A percentile compares a stretch with the other conserved stretches of the same genome.
These are phyloP conservation scores for Thermophis baileyi DNA, from an alignment of 2,113 vertebrate species.

Conservation along the genomic window DNA sequence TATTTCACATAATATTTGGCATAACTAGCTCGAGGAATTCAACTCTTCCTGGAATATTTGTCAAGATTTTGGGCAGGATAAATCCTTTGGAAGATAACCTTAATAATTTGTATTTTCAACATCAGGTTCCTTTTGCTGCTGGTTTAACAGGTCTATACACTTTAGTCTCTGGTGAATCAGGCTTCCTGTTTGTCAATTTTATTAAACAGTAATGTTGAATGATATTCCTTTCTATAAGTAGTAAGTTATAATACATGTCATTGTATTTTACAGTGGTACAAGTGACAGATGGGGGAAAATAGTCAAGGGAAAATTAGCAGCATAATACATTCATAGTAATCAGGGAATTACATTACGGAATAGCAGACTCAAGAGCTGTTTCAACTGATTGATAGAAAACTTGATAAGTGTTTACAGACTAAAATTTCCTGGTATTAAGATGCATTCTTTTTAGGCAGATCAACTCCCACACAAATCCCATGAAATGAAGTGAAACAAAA, in stretches of 20 bases:
- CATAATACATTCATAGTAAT: background rate
- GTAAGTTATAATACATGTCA: background rate
- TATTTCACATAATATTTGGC: background rate
- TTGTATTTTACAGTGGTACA: background rate
- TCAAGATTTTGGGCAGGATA: background rate
- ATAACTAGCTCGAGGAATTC: background rate
- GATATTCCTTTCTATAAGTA: background rate
- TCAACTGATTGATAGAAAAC: background rate
- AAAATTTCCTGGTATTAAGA: background rate
- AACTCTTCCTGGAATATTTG: background rate
- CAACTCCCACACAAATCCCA: background rate
- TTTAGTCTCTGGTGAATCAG: background rate
- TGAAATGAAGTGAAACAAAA: background rate
- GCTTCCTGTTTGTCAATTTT: background rate
- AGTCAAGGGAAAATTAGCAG: background rate
- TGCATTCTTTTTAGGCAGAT: conserved; percentile 11
- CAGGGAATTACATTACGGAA: background rate
- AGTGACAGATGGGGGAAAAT: background rate
- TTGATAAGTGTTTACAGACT: background rate
- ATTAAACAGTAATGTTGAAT: background rate
- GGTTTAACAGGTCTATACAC: background rate
- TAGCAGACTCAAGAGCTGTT: background rate
- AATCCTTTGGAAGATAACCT: background rate
- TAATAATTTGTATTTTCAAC: background rate
- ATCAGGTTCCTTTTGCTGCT: background rate